Percentiles rank a stretch among this genome's conserved stretches.
Conservation (phyloP, 2,888 invertebrate genomes). For the Patella pellucida region DNA sequence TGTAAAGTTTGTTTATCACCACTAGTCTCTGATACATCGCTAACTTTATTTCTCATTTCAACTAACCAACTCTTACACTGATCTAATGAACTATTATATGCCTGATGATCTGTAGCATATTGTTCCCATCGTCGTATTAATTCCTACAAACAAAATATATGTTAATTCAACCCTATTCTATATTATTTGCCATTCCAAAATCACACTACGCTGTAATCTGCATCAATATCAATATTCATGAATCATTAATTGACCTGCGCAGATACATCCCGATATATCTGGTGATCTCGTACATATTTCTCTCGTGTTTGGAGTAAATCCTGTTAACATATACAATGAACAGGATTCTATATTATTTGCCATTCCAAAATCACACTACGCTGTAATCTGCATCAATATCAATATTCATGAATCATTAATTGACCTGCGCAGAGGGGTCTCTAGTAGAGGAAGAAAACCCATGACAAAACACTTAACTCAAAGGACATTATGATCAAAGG, state of each 20-base stretch:
- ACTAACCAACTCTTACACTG: constrained; percentile 59
- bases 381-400: no score
- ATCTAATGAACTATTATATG: constrained; percentile 77
- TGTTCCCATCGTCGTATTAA: constrained; percentile 91
- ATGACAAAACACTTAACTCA: no score
- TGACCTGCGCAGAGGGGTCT: no score
- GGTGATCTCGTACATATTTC: constrained; percentile 87
- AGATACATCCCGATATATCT: constrained; percentile 86
- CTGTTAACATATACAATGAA: constrained; percentile 35
- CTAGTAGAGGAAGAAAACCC: no score
- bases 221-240: no score
- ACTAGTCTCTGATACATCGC: constrained; percentile 83
- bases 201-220: no score
- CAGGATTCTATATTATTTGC: neutral
- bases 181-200: no score
- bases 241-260: no score
- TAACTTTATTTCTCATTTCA: constrained; percentile 75
- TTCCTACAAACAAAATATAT: constrained; percentile 75
- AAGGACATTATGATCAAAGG: no score
- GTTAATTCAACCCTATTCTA: no score
- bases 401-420: no score
- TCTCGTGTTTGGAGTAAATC: constrained; percentile 73
- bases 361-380: no score
- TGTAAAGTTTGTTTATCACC: constrained; percentile 90
- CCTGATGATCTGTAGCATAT: constrained; percentile 75